A percentile compares a stretch with the other conserved stretches of the same genome.
phyloP scores from a whole-genome alignment of 1,140 invertebrate genomes.

The Leptopilina clavipes region DNA sequence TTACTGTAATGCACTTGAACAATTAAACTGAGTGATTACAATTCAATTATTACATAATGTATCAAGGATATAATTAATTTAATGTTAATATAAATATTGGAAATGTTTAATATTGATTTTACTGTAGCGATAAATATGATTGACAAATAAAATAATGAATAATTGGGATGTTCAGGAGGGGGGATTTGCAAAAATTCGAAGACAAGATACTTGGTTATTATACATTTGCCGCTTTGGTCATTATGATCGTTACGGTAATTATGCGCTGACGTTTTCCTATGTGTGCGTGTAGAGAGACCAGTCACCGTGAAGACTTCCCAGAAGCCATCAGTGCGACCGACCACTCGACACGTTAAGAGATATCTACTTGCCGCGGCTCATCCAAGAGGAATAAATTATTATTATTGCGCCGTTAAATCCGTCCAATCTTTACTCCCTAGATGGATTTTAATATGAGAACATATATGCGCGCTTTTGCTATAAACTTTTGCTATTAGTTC shows the following conservation, averaged over 20 bases:
- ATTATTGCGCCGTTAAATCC: slow-evolving; percentile 63
- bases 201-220: slow-evolving; percentile 13
- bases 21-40: neutral
- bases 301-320: slow-evolving; percentile 62
- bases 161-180: too few relatives aligned
- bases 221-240: slow-evolving; percentile 46
- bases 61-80: neutral
- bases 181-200: neutral
- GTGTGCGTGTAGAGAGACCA: slow-evolving; percentile 45
- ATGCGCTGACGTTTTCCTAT: slow-evolving; percentile 65
- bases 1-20: neutral
- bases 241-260: slow-evolving; percentile 66
- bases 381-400: slow-evolving; percentile 65
- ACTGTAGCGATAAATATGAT: too few relatives aligned
- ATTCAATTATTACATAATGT: neutral
- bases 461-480: slow-evolving; percentile 5
- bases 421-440: slow-evolving; percentile 56
- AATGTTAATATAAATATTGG: neutral
- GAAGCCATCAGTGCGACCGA: slow-evolving; percentile 60
- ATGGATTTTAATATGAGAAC: slow-evolving; percentile 52
- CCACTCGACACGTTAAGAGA: slow-evolving; percentile 62
- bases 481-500: slow-evolving; percentile 10
- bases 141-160: too few relatives aligned
- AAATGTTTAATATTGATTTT: neutral
- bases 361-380: slow-evolving; percentile 58